Evolutionary conservation across 2,888 invertebrate species (phyloP).

Genomic region (Camponotus fellah): DNA sequence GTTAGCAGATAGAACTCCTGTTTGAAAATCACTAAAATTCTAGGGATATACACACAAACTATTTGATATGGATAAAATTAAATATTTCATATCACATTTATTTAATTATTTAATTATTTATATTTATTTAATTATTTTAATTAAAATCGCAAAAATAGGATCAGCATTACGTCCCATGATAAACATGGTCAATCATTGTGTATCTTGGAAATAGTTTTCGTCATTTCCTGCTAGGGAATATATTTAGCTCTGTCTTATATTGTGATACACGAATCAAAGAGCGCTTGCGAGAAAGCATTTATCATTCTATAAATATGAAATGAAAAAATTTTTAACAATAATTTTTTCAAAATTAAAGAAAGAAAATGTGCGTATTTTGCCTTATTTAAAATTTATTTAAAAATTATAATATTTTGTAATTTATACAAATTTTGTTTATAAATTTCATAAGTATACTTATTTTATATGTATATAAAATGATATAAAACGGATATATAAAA

Average conservation of each 20-base stretch:
- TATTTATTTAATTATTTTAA: neutral
- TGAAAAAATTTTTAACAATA: neutral
- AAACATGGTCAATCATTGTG: conserved; percentile 66
- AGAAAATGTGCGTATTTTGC: neutral
- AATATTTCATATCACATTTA: neutral
- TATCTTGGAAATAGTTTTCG: conserved; percentile 61
- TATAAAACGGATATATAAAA: neutral
- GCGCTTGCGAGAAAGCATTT: conserved; percentile 60
- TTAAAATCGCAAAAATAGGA: conserved; percentile 61
- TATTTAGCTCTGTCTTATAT: conserved; percentile 20
- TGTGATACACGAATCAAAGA: rapidly evolving
- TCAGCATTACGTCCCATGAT: conserved; percentile 78
- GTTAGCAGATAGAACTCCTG: neutral
- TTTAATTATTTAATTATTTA: conserved; percentile 1
- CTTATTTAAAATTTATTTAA: conserved; percentile 9
- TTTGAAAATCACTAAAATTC: conserved; percentile 14
- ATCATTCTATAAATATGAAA: neutral
- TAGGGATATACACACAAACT: neutral
- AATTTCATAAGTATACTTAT: neutral
- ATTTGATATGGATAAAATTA: conserved; percentile 3
- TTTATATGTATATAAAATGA: neutral
- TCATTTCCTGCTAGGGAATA: conserved; percentile 66
- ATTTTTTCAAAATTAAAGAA: neutral
- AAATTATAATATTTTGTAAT: neutral
- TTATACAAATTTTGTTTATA: neutral